Base-by-base conservation (phyloP, 2,888 invertebrate species). In the Nezara viridula region DNA sequence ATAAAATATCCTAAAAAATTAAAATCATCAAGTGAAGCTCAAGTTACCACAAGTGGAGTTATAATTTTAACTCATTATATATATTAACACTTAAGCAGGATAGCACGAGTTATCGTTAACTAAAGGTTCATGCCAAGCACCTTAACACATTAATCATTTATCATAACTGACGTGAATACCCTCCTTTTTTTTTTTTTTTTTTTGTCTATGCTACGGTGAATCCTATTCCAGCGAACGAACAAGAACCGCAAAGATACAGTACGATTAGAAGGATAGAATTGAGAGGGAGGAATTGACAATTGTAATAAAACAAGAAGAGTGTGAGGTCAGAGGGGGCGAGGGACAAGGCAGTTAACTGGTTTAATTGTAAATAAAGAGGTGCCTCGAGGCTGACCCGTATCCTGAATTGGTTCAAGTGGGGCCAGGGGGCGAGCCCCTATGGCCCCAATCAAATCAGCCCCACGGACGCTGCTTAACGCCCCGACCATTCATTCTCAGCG, bases 351-450 rank as follows among this genome's bases (percentile, higher is more conserved):
- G 52, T 47, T 88, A 88, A 88, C 88, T n/a, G 66, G 88, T 88
- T 88, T 88, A 88, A 88, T 88, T 88, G 88, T 88, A 88, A 88
- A 88, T 88, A 88, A 77, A 88, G 88, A 88, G 88, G 88, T 52
- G 47, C 24, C 52, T 86, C 12, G 86, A 52, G 49, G 47, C 50
- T 88, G 88, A 88, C 88, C 88, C 88, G 73, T 88, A 88, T 88
- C 88, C 81, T 81, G 81, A 81, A 81, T 81, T 88, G 88, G 73
- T 88, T 86, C 52, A 88, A 88, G 88, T 88, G 73, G 86, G 52
- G 86, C 40, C 60, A 52, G 60, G 55, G 86, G 86, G 49, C 86
- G 19, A 44, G 86, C 86, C 86, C 86, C 86, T 86, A 86, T 86
- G 40, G 27, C 55, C 86, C 49, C 55, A 86, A 86, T 86, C 86